Evolutionary conservation across 2,113 vertebrate genomes (phyloP), one percentile per base, ranked within the genome.

Genomic region (Triplophysa siluroides): DNA sequence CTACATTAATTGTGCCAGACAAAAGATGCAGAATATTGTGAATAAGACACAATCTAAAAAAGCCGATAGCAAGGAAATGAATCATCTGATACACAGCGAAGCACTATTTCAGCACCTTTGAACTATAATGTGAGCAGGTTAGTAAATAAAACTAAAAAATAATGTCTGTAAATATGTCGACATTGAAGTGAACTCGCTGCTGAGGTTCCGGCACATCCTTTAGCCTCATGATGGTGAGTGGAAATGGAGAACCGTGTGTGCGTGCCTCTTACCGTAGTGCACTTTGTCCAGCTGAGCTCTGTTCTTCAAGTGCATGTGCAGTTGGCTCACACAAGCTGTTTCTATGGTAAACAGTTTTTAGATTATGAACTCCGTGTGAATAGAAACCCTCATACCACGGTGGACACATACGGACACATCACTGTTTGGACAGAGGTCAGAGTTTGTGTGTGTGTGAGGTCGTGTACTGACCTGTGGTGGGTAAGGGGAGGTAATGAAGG

Each of bases 201-300:
- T 4, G 29, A 38, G 33, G 6, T 3, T 19, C 3, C n/a, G 8
- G 18, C 19, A 67, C 43, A 61, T 58, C 10, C n/a, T 79, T 61
- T 1, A n/a, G 3, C 29, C 4, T 41, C 18, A 62, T 26, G 3
- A 21, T 54, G 5, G 23, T 72, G 61, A 66, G 68, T 60, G 63
- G 19, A 66, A 79, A 67, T 52, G 67, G 50, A 24, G 73, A 63
- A 29, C 19, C 38, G 63, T 71, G 38, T 78, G 33, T 75, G 33
- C 75, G 50, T 62, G 23, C 33, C 7, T 80, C 94, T 94, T 88
- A 98, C 96, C 95, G 0, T 92, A 90, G 76, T 90, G 90, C 21
- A 78, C 64, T 1, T 92, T 92, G 77, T 92, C 90, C 80, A 86
- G 81, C 26, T 84, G 79, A 76, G 95, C 95, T 21, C 64, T 92